phyloP scores from a whole-genome alignment of 2,888 invertebrate species.

The Lasioglossum malachurum region DNA sequence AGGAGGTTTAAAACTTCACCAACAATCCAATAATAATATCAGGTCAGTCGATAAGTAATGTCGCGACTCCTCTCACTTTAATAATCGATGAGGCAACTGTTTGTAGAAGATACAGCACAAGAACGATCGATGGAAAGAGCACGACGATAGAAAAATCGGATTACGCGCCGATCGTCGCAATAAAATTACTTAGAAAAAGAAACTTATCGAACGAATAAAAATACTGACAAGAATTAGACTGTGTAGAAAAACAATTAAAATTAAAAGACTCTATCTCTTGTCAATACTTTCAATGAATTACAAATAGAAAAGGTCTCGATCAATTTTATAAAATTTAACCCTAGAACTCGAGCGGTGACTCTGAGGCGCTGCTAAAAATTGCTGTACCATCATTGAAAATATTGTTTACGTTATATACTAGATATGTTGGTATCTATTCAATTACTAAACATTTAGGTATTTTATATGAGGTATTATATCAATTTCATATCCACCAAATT shows the following conservation, averaged over 20 bases:
- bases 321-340: neutral
- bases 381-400: no score
- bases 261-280: neutral
- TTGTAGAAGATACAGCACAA: slow-evolving; percentile 1
- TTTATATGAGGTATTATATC: no score
- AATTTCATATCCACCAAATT: no score
- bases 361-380: no score
- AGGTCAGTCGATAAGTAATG: slow-evolving; percentile 12
- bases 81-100: slow-evolving; percentile 12
- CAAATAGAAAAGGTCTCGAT: neutral
- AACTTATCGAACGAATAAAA: neutral
- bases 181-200: no score
- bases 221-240: neutral
- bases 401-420: no score
- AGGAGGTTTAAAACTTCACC: neutral
- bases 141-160: slow-evolving; percentile 9
- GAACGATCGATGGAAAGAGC: slow-evolving; percentile 1
- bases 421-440: no score
- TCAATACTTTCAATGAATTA: neutral
- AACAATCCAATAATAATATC: slow-evolving; percentile 2
- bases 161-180: neutral
- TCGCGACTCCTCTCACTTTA: slow-evolving; percentile 1
- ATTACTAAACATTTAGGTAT: no score
- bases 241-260: neutral
- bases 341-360: no score